These are phyloP conservation scores for Nipponia nippon DNA, from an alignment of 2,113 vertebrate genomes.

Conservation along the genomic window DNA sequence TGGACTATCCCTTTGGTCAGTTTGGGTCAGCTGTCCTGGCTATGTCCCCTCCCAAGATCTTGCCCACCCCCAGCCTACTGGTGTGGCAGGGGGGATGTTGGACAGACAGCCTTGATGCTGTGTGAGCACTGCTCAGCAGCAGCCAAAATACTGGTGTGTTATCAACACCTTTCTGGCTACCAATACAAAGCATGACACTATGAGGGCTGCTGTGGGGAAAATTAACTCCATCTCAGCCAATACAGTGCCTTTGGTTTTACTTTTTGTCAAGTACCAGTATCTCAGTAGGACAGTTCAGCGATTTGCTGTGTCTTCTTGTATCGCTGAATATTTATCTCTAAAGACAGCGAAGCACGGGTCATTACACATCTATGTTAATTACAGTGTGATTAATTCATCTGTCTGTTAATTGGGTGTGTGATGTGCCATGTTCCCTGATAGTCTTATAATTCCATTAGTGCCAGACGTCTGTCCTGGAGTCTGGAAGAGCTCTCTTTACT, in stretches of 20 bases:
- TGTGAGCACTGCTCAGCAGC: too few species aligned
- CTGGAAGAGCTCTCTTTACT: not conserved
- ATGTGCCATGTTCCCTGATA: not conserved
- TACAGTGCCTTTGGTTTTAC: not conserved
- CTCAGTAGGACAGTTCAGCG: not conserved
- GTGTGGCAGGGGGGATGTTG: too few species aligned
- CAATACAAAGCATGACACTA: too few species aligned
- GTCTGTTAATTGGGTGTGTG: not conserved
- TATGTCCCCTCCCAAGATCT: too few species aligned
- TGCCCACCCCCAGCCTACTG: too few species aligned
- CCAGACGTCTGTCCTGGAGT: not conserved
- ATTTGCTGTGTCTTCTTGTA: not conserved
- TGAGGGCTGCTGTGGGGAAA: too few species aligned
- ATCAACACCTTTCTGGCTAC: too few species aligned
- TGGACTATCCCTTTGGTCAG: too few species aligned
- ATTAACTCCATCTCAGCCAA: too few species aligned
- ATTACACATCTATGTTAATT: not conserved
- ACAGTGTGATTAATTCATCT: not conserved
- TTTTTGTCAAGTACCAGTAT: not conserved
- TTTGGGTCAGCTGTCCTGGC: too few species aligned
- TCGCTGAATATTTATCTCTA: not conserved
- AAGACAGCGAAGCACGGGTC: not conserved
- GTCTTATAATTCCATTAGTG: not conserved
- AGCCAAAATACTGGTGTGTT: too few species aligned
- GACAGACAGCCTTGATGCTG: too few species aligned